Evolutionary conservation across 2,888 invertebrate genomes (phyloP).

Genomic region (Heliconius charithonia): DNA sequence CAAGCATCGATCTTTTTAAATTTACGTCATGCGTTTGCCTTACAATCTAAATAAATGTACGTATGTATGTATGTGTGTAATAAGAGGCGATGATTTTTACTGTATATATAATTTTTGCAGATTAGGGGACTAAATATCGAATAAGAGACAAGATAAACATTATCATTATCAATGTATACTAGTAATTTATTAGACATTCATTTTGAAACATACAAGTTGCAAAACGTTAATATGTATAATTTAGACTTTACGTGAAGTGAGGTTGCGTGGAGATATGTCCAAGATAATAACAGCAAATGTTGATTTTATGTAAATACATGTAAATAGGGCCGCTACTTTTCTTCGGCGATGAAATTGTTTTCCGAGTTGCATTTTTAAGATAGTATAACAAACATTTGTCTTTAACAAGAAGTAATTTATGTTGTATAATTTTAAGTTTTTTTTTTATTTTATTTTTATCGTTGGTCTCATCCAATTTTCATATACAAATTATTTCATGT

Average conservation of each 20-base stretch:
- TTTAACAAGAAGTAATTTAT: neutral
- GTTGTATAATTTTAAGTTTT: neutral
- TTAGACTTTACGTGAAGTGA: neutral
- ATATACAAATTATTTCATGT: too few relatives aligned
- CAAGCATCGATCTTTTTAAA: neutral
- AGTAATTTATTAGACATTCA: neutral
- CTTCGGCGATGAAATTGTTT: neutral
- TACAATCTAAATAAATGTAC: neutral
- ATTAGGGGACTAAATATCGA: neutral
- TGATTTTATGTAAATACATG: constrained; percentile 18
- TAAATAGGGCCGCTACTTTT: neutral
- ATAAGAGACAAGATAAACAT: neutral
- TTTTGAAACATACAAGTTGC: neutral
- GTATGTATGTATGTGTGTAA: too few relatives aligned
- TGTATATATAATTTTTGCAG: too few relatives aligned
- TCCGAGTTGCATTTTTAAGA: neutral
- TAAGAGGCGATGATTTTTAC: too few relatives aligned
- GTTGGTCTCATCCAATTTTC: too few relatives aligned
- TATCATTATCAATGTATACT: neutral
- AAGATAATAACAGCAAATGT: constrained; percentile 4
- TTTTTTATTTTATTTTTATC: neutral
- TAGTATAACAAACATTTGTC: neutral
- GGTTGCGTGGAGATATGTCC: constrained; percentile 4
- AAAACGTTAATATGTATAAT: neutral
- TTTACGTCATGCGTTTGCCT: neutral